Conservation (phyloP, 1,140 invertebrate genomes). For the Venturia canescens region DNA sequence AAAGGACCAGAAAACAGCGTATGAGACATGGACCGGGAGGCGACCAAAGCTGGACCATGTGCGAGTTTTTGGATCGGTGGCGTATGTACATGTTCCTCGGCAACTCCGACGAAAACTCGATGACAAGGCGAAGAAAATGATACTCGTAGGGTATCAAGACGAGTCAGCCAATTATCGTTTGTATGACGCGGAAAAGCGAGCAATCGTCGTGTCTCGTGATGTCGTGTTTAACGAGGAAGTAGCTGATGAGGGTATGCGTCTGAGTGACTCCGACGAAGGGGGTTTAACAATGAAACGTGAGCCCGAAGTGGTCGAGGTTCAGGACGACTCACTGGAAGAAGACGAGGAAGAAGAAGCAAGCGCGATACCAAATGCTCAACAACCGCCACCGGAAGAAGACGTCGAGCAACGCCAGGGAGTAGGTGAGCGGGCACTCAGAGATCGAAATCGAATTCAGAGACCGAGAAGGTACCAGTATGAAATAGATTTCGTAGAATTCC, state of each 20-base stretch:
- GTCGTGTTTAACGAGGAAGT: no score
- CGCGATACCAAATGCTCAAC: no score
- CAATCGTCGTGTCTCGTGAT: no score
- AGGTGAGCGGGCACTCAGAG: not conserved
- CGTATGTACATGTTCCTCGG: not conserved
- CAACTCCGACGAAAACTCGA: constrained; percentile 48
- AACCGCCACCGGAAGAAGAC: not conserved
- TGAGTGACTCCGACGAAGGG: not conserved
- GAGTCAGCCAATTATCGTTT: not conserved
- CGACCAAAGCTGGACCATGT: not conserved
- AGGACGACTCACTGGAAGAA: no score
- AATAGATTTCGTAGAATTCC: not conserved
- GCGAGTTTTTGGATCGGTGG: not conserved
- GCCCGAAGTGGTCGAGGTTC: not conserved
- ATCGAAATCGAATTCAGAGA: not conserved
- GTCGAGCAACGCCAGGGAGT: constrained; percentile 8
- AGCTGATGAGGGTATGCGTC: not conserved
- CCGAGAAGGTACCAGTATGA: not conserved
- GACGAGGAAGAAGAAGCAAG: no score
- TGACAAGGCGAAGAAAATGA: constrained; percentile 19
- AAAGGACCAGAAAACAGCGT: constrained; percentile 53
- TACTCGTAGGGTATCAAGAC: not conserved
- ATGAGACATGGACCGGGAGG: not conserved
- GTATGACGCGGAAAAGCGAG: not conserved
- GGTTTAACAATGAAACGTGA: no score